Base-by-base conservation (phyloP, 2,113 vertebrate species). In the Cephalophus harveyi region DNA sequence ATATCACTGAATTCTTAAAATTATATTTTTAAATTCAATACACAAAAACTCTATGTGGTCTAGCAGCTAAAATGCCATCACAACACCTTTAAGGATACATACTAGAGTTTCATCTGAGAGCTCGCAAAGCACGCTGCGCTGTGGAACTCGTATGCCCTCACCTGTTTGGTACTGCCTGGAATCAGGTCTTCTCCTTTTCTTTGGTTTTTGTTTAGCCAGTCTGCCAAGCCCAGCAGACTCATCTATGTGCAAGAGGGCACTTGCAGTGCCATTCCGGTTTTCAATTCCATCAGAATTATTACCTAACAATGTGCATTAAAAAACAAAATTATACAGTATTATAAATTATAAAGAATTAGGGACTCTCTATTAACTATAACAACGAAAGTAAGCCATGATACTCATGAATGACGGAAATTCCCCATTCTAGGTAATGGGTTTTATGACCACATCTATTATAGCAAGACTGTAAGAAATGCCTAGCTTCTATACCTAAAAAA, bases 81-180 rank as follows among this genome's bases (percentile, higher is more conserved):
- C n/a, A 50, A 92, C 89, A 96, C 76, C 95, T 97, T 85, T 92
- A 71, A 28, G 60, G 87, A 97, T 82, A 97, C 90, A 96, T 76
- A 67, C 96, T 97, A 97, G 93, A 91, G 88, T 50, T 91, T 94
- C 85, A 67, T 87, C 78, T 90, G 94, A 97, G 95, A 97, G 95
- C 92, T 92, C 36, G 60, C 91, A 92, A 64, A 96, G 93, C 95
- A 97, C 79, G 46, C 97, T 96, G 97, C 81, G 43, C 95, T 59
- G 30, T 94, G 94, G 92, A 89, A 86, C 78, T 96, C 21, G 21
- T 10, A 78, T 43, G 28, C 10, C 96, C 98, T 98, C 98, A 99
- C 99, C 99, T 99, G 99, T 99, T 98, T 99, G 99, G 97, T 99
- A 99, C 97, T 99, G 99, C 94, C 99, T 99, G 40, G 99, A 99